These are phyloP conservation scores for Horisme vitalbata DNA, from an alignment of 2,888 invertebrate species.

Conservation along the genomic window DNA sequence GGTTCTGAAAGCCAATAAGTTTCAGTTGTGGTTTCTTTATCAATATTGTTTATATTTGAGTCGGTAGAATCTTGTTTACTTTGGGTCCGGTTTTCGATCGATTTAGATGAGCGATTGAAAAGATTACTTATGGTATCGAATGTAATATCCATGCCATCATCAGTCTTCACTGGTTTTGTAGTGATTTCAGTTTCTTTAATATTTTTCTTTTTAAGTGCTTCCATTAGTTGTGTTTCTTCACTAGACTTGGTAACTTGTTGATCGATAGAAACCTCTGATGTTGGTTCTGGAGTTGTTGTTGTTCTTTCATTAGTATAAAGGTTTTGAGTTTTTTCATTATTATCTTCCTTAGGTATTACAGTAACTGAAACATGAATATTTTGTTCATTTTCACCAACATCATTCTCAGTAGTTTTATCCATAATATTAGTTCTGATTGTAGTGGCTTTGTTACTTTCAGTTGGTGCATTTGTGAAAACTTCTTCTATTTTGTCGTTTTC, in stretches of 20 bases:
- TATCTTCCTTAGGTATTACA: slow-evolving; percentile 19
- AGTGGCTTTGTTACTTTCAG: slow-evolving; percentile 9
- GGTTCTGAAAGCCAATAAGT: slow-evolving; percentile 69
- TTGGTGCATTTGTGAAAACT: slow-evolving; percentile 15
- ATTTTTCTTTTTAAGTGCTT: slow-evolving; percentile 44
- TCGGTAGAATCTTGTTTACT: slow-evolving; percentile 37
- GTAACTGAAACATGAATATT: slow-evolving; percentile 23
- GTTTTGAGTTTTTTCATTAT: slow-evolving; percentile 33
- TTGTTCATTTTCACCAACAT: slow-evolving; percentile 7
- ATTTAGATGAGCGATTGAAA: slow-evolving; percentile 66
- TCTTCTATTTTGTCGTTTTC: slow-evolving; percentile 9
- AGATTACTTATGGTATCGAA: slow-evolving; percentile 65
- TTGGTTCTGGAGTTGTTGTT: slow-evolving; percentile 34
- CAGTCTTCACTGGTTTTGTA: slow-evolving; percentile 37
- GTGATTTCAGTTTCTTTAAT: slow-evolving; percentile 31
- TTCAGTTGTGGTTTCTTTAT: slow-evolving; percentile 44
- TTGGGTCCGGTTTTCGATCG: slow-evolving; percentile 45
- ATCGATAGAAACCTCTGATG: slow-evolving; percentile 43
- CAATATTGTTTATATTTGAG: slow-evolving; percentile 26
- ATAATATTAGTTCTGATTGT: slow-evolving; percentile 9
- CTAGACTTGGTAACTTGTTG: slow-evolving; percentile 32
- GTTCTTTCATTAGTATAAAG: slow-evolving; percentile 19
- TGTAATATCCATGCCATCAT: slow-evolving; percentile 57
- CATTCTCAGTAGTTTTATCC: slow-evolving; percentile 16
- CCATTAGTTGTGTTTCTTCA: slow-evolving; percentile 47